Evolutionary conservation across 2,888 invertebrate species (phyloP).

Genomic region (Eilema griseolum): DNA sequence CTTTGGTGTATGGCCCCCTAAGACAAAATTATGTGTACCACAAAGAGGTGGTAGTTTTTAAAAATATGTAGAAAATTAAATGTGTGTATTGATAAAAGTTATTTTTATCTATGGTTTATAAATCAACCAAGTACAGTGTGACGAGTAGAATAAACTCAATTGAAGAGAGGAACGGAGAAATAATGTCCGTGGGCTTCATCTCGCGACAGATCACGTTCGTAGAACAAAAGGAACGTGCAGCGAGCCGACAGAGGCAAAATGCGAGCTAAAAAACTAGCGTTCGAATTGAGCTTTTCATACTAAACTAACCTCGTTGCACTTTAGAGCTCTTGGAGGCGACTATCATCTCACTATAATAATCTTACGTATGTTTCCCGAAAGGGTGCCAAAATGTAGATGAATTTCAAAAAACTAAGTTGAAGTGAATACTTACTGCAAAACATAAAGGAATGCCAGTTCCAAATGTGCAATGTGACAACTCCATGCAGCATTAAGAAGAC

Average conservation of each 20-base stretch:
- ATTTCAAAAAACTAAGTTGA: conserved; percentile 54
- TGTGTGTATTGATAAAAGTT: conserved; percentile 58
- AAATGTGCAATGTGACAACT: conserved; percentile 83
- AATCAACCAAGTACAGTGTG: conserved; percentile 70
- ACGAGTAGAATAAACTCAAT: conserved; percentile 76
- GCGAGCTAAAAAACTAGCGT: conserved; percentile 75
- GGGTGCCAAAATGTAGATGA: conserved; percentile 39
- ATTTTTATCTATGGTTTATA: conserved; percentile 68
- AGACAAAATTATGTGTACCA: too few species aligned
- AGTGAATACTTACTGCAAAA: conserved; percentile 55
- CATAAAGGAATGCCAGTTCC: conserved; percentile 67
- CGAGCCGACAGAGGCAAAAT: conserved; percentile 72
- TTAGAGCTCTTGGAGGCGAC: conserved; percentile 64
- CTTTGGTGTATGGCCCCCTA: too few species aligned
- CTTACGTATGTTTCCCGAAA: too few species aligned
- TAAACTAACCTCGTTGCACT: conserved; percentile 74
- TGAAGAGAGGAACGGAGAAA: conserved; percentile 75
- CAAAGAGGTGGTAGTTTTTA: too few species aligned
- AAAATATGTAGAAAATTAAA: conserved; percentile 44
- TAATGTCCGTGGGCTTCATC: conserved; percentile 80
- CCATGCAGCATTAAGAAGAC: conserved; percentile 84
- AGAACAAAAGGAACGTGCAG: conserved; percentile 80
- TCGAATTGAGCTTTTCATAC: conserved; percentile 82
- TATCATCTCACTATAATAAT: conserved; percentile 56
- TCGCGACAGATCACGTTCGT: conserved; percentile 83